Evolutionary conservation across 2,888 invertebrate genomes (phyloP).

Genomic region (Eugnorisma glareosa): DNA sequence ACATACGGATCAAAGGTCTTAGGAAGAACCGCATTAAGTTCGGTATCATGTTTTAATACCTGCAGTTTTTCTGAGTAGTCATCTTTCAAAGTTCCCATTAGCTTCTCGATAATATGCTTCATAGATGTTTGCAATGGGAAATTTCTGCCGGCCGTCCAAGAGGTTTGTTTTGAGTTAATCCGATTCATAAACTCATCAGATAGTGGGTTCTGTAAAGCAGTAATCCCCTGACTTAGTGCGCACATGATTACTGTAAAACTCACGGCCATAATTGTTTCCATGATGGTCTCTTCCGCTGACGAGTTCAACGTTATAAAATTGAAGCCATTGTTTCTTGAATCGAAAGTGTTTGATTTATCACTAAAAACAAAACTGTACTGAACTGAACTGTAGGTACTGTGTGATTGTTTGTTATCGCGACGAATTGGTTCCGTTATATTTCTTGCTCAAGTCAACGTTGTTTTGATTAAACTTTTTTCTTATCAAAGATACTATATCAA

Average conservation of each 20-base stretch:
- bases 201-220: constrained; percentile 86
- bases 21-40: constrained; percentile 90
- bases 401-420: constrained; percentile 9
- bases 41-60: constrained; percentile 77
- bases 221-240: constrained; percentile 69
- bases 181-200: constrained; percentile 93
- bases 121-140: constrained; percentile 92
- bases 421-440: constrained; percentile 2
- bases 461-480: neutral
- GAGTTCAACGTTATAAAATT: neutral
- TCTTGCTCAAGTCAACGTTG: neutral
- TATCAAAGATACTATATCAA: neutral
- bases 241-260: constrained; percentile 73
- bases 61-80: constrained; percentile 87
- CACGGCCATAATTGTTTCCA: constrained; percentile 76
- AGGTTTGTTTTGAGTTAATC: constrained; percentile 92
- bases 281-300: constrained; percentile 63
- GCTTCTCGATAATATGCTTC: constrained; percentile 89
- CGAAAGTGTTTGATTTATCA: neutral
- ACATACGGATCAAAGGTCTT: constrained; percentile 95
- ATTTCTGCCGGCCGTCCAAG: constrained; percentile 95
- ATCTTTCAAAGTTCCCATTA: constrained; percentile 94
- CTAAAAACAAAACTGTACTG: neutral
- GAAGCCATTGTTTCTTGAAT: constrained; percentile 9
- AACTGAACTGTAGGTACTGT: too few species aligned